Percentiles rank a stretch among this genome's conserved stretches.
Evolutionary conservation across 2,888 invertebrate genomes (phyloP).

Genomic region (Caenorhabditis zanzibari): DNA sequence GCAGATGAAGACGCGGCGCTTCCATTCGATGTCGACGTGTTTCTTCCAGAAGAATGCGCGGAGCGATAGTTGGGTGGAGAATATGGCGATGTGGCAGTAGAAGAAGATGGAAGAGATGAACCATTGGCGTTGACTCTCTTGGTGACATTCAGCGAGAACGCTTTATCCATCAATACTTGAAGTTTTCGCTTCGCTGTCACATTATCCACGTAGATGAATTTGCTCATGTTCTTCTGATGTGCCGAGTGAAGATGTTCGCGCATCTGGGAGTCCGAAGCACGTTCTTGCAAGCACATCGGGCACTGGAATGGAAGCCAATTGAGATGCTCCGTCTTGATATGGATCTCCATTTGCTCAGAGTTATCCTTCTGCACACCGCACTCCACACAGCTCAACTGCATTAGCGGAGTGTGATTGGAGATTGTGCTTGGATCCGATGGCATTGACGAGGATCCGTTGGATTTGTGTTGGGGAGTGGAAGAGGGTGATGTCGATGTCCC

Average conservation of each 20-base stretch:
- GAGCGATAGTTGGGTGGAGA: conserved; percentile 51
- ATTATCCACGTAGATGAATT: conserved; percentile 82
- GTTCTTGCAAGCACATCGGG: conserved; percentile 76
- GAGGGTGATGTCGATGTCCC: conserved; percentile 22
- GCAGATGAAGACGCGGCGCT: conserved; percentile 9
- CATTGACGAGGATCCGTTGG: not conserved
- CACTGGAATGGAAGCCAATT: conserved; percentile 83
- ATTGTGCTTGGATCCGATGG: conserved; percentile 53
- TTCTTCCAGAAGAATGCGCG: conserved; percentile 56
- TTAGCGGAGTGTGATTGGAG: conserved; percentile 72
- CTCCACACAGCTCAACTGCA: conserved; percentile 80
- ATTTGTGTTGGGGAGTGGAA: not conserved
- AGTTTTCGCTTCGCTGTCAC: conserved; percentile 78
- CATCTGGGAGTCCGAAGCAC: conserved; percentile 82
- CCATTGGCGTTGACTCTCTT: conserved; percentile 43
- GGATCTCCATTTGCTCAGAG: conserved; percentile 81
- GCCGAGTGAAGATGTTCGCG: conserved; percentile 81
- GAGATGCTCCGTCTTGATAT: conserved; percentile 81
- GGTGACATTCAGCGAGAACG: conserved; percentile 56
- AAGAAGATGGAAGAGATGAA: not conserved
- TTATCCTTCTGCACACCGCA: conserved; percentile 78
- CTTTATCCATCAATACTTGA: conserved; percentile 79
- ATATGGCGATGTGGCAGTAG: conserved; percentile 40
- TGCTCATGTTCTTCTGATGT: conserved; percentile 79
- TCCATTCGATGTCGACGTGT: conserved; percentile 51